phyloP scores from a whole-genome alignment of 1,140 invertebrate genomes.

The Phortica variegata region DNA sequence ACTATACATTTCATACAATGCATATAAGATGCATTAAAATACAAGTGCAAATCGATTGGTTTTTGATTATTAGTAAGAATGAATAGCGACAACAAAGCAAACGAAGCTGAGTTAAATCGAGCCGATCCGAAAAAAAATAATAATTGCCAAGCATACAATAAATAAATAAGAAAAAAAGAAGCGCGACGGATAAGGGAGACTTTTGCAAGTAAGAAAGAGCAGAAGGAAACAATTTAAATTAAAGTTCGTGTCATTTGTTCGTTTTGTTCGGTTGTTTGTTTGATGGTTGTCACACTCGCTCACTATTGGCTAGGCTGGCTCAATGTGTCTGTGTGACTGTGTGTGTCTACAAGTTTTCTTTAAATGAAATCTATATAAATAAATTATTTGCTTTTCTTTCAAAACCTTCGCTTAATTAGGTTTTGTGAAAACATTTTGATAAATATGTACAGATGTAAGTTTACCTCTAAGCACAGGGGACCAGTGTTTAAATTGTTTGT shows the following conservation, averaged over 20 bases:
- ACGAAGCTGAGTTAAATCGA: no score
- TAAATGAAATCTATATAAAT: no score
- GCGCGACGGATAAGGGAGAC: neutral
- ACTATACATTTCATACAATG: no score
- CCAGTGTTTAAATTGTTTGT: constrained; percentile 28
- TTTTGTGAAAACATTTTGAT: no score
- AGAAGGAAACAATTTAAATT: constrained; percentile 45
- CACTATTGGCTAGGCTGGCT: constrained; percentile 3
- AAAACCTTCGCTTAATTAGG: no score
- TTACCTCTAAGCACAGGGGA: constrained; percentile 45
- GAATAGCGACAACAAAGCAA: constrained; percentile 18
- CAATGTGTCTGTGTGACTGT: constrained; percentile 31
- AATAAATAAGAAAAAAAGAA: neutral
- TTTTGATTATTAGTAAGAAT: constrained; percentile 47
- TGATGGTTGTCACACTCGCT: constrained; percentile 4
- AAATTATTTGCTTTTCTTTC: no score
- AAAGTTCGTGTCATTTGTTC: no score
- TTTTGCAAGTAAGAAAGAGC: constrained; percentile 14
- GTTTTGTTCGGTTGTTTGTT: constrained; percentile 18
- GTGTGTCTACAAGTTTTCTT: no score
- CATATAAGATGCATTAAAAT: no score
- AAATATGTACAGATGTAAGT: no score
- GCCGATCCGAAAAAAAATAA: no score
- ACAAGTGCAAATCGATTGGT: constrained; percentile 52
- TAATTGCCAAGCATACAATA: no score